These are phyloP conservation scores for Malacoctenus gilli DNA, from an alignment of 2,797 vertebrate genomes.

Conservation along the genomic window DNA sequence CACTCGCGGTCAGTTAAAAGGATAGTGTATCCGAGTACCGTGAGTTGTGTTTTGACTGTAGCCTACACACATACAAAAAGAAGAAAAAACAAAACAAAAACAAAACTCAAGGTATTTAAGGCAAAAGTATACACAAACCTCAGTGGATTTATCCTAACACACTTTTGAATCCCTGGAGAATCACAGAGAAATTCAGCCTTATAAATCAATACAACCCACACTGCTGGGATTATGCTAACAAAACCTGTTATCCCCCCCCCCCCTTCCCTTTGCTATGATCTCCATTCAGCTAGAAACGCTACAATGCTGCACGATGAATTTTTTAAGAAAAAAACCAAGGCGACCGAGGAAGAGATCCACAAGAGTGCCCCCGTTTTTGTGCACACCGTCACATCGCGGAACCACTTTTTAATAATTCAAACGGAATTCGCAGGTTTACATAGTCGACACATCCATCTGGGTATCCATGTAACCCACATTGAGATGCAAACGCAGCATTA, in stretches of 20 bases:
- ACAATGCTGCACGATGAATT: background rate
- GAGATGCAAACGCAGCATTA: background rate
- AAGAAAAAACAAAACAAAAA: background rate
- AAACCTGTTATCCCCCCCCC: background rate
- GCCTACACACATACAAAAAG: background rate
- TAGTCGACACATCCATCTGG: background rate
- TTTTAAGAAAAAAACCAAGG: conserved; percentile 20
- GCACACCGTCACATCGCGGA: background rate
- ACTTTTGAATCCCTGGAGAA: conserved; percentile 29
- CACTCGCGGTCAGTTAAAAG: conserved; percentile 60
- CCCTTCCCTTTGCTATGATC: conserved; percentile 1
- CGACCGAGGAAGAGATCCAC: background rate
- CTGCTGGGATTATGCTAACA: conserved; percentile 25
- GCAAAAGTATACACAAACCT: too few species aligned
- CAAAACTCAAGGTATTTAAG: conserved; percentile 23
- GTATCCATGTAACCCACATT: background rate
- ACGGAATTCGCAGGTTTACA: background rate
- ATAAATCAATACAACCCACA: conserved; percentile 31
- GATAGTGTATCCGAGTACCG: conserved; percentile 14
- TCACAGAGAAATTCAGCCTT: conserved; percentile 17
- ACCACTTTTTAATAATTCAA: conserved; percentile 1
- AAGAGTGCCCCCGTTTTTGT: background rate
- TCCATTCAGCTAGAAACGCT: conserved; percentile 15
- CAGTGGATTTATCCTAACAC: conserved; percentile 33
- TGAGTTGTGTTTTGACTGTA: conserved; percentile 7